Conservation (phyloP, 2,888 invertebrate species). For the Pharmacophagus antenor region DNA sequence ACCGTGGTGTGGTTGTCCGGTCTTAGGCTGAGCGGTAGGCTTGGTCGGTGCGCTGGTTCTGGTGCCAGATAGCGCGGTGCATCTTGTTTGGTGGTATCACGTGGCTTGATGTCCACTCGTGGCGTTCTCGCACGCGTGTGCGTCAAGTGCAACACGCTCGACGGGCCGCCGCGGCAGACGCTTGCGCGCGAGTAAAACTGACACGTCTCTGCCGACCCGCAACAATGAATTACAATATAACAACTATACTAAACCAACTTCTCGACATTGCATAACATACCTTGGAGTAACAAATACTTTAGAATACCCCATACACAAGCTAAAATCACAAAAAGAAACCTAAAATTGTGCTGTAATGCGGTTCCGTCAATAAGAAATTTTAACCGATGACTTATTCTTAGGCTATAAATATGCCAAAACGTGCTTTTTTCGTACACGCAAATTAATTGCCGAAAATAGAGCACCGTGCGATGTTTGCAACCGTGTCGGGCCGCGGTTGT, state of each 20-base stretch:
- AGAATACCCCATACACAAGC: background rate
- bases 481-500: conserved; percentile 83
- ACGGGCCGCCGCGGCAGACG: conserved; percentile 86
- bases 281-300: background rate
- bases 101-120: conserved; percentile 48
- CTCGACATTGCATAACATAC: background rate
- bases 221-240: conserved; percentile 47
- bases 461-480: conserved; percentile 75
- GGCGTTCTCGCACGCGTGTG: conserved; percentile 55
- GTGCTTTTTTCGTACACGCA: background rate
- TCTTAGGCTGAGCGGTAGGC: conserved; percentile 72
- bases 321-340: background rate
- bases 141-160: conserved; percentile 74
- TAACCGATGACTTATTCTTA: no score
- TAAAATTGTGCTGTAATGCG: no score
- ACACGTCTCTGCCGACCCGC: conserved; percentile 74
- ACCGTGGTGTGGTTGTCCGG: conserved; percentile 49
- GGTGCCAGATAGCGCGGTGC: conserved; percentile 53
- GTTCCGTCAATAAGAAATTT: no score
- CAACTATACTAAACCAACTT: background rate
- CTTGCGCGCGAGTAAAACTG: conserved; percentile 89
- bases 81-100: conserved; percentile 46
- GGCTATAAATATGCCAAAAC: no score
- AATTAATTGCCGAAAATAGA: conserved; percentile 7
- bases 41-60: conserved; percentile 67